A percentile compares a stretch with the other conserved stretches of the same genome.
These are phyloP conservation scores for Dermatemys mawii DNA, from an alignment of 2,113 vertebrate species.

Conservation along the genomic window DNA sequence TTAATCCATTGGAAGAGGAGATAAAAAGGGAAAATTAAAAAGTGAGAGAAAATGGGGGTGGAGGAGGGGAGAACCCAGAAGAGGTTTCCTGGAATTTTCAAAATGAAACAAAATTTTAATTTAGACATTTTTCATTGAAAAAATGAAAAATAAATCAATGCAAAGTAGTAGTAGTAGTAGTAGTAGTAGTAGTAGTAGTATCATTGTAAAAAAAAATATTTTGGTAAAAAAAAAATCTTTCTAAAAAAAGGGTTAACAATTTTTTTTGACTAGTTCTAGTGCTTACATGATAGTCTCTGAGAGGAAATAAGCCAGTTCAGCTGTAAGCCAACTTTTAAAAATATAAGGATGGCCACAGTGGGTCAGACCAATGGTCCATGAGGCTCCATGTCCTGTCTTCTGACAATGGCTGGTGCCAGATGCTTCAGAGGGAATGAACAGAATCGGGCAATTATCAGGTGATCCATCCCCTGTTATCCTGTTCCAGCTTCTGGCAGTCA, in stretches of 20 bases:
- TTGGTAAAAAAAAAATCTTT: background rate
- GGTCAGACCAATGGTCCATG: background rate
- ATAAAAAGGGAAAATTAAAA: background rate
- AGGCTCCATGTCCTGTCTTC: background rate
- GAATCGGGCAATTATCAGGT: background rate
- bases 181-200: background rate
- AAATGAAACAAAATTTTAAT: background rate
- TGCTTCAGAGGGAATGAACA: background rate
- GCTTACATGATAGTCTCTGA: background rate
- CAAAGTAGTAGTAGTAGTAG: background rate
- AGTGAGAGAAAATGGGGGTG: background rate
- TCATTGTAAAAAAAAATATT: rapidly evolving
- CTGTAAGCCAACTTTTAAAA: background rate
- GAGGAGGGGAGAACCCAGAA: background rate
- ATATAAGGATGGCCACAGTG: background rate
- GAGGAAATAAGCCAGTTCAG: background rate
- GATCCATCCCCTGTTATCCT: background rate
- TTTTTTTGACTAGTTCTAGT: background rate
- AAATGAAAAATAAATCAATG: background rate
- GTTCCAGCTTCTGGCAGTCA: too few species aligned
- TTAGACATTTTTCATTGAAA: background rate
- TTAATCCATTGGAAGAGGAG: background rate
- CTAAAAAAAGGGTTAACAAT: background rate
- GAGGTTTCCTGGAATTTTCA: background rate
- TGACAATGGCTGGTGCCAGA: background rate